phyloP scores from a whole-genome alignment of 1,140 invertebrate genomes.

The Cotesia chilonis region DNA sequence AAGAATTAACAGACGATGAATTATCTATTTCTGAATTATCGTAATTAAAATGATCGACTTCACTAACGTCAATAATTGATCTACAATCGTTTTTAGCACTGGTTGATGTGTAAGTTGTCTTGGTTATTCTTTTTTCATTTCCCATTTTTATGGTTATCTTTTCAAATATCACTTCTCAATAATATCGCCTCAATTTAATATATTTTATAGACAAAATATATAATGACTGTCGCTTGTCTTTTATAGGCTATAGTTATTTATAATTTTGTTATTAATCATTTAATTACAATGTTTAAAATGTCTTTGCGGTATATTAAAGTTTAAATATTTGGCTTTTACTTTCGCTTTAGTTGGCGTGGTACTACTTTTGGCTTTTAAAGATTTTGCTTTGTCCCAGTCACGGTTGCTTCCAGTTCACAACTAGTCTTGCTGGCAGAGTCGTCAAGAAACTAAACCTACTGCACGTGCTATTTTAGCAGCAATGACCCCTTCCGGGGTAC shows the following conservation, averaged over 20 bases:
- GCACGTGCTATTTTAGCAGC: conserved; percentile 41
- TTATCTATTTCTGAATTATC: background rate
- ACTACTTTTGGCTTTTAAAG: background rate
- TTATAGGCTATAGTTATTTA: too few relatives aligned
- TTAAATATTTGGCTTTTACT: background rate
- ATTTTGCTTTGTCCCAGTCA: conserved; percentile 18
- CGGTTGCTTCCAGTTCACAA: conserved; percentile 49
- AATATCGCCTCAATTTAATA: conserved; percentile 2
- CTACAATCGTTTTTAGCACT: conserved; percentile 4
- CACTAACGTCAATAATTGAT: conserved; percentile 31
- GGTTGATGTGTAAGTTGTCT: background rate
- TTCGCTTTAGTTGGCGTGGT: conserved; percentile 10
- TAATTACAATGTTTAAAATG: too few relatives aligned
- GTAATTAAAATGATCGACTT: conserved; percentile 33
- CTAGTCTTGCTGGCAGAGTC: conserved; percentile 43
- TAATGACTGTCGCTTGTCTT: too few relatives aligned
- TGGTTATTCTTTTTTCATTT: conserved; percentile 19
- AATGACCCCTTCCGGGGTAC: conserved; percentile 20
- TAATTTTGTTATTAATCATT: too few relatives aligned
- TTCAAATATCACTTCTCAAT: conserved; percentile 9
- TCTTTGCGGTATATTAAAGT: too few relatives aligned
- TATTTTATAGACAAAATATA: too few relatives aligned
- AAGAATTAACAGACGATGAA: background rate
- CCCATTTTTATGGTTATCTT: background rate
- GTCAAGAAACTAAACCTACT: conserved; percentile 20